Evolutionary conservation across 2,113 vertebrate genomes (phyloP).

Genomic region (Onychostoma macrolepis): DNA sequence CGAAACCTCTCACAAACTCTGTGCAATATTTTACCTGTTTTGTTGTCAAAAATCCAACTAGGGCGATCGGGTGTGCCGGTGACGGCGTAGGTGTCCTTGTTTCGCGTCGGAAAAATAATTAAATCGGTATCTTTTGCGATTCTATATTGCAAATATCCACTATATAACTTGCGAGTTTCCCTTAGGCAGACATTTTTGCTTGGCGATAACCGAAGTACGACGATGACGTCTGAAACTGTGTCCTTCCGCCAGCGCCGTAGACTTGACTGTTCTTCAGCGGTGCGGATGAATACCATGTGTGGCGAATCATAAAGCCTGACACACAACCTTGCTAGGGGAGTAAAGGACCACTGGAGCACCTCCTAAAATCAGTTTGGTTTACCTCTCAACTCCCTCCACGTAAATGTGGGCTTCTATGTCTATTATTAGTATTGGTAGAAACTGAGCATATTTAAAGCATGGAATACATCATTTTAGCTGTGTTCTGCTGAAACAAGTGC

Average conservation of each 20-base stretch:
- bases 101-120: conserved; percentile 65
- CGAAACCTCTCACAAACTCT: conserved; percentile 70
- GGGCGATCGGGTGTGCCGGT: conserved; percentile 76
- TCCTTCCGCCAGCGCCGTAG: conserved; percentile 82
- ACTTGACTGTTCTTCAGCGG: conserved; percentile 14
- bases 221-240: conserved; percentile 81
- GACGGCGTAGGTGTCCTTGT: conserved; percentile 71
- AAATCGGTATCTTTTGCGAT: conserved; percentile 63
- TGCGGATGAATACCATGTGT: conserved; percentile 42
- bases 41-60: conserved; percentile 82
- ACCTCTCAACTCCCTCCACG: not conserved
- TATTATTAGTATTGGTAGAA: not conserved
- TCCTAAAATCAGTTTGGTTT: conserved; percentile 45
- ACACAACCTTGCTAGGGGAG: conserved; percentile 41
- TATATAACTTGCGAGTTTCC: conserved; percentile 92
- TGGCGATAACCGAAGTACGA: conserved; percentile 84
- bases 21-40: conserved; percentile 80
- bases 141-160: conserved; percentile 71
- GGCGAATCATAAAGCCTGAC: conserved; percentile 31
- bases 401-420: not conserved
- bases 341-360: conserved; percentile 34
- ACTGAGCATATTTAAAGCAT: not conserved
- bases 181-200: conserved; percentile 98
- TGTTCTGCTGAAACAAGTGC: not conserved
- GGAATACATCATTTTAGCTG: not conserved